Conservation (phyloP, 2,888 invertebrate species). For the Andrena praecox region DNA sequence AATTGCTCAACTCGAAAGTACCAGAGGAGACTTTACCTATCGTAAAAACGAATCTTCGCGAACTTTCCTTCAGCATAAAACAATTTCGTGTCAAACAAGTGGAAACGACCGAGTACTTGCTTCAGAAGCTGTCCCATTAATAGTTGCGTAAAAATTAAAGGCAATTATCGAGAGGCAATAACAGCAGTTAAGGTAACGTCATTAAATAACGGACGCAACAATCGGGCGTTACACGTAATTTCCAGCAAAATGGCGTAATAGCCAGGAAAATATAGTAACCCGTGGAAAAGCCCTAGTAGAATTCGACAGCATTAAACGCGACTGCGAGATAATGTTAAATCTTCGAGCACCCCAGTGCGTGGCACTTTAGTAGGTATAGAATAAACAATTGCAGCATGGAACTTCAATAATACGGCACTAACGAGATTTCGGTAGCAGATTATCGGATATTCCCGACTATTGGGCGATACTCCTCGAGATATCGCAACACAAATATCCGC, state of each 20-base stretch:
- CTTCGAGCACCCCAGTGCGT: background rate
- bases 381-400: conserved; percentile 35
- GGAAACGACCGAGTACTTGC: background rate
- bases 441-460: conserved; percentile 28
- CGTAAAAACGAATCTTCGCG: too few species aligned
- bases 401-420: conserved; percentile 32
- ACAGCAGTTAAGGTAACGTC: background rate
- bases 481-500: conserved; percentile 18
- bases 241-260: background rate
- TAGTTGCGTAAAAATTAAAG: background rate
- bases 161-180: background rate
- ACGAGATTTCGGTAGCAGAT: conserved; percentile 38
- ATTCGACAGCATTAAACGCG: conserved; percentile 6
- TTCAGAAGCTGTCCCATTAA: background rate
- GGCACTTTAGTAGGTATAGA: conserved; percentile 12
- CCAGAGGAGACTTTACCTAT: too few species aligned
- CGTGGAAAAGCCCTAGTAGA: background rate
- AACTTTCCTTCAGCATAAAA: too few species aligned
- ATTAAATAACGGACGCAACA: background rate
- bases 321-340: conserved; percentile 15
- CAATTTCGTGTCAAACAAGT: background rate
- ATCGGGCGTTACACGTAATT: background rate
- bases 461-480: conserved; percentile 10
- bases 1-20: too few species aligned
- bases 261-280: background rate